Evolutionary conservation across 2,113 vertebrate species (phyloP).

Genomic region (Pogona vitticeps): DNA sequence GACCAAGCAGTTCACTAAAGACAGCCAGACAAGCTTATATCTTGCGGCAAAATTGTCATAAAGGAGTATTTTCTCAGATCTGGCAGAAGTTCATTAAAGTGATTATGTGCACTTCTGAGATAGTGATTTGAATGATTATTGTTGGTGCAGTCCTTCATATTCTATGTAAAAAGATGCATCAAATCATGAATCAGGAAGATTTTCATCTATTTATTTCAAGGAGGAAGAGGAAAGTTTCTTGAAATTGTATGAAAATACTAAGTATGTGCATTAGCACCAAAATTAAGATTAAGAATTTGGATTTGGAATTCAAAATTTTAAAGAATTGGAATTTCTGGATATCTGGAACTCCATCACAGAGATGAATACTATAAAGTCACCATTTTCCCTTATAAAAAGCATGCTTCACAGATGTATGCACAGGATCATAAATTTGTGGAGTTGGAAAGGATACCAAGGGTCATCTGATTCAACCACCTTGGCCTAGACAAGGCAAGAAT

Average conservation of each 20-base stretch:
- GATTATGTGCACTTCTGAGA: conserved; percentile 48
- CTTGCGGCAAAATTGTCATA: conserved; percentile 64
- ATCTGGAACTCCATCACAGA: too few relatives aligned
- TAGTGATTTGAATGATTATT: conserved; percentile 44
- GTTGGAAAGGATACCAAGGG: too few relatives aligned
- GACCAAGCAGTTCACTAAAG: conserved; percentile 47
- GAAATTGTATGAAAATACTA: background rate
- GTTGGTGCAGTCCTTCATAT: conserved; percentile 32
- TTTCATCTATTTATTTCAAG: conserved; percentile 14
- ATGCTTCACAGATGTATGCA: too few relatives aligned
- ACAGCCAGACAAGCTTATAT: conserved; percentile 63
- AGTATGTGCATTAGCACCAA: too few relatives aligned
- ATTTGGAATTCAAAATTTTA: too few relatives aligned
- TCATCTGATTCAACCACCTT: too few relatives aligned
- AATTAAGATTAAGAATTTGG: too few relatives aligned
- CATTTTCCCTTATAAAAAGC: too few relatives aligned
- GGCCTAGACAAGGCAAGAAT: too few relatives aligned
- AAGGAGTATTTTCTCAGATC: conserved; percentile 61
- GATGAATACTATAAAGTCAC: too few relatives aligned
- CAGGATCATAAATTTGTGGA: too few relatives aligned
- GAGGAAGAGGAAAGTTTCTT: background rate
- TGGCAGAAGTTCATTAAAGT: conserved; percentile 68
- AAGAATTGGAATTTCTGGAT: too few relatives aligned
- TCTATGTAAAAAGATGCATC: conserved; percentile 43
- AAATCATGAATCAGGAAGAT: conserved; percentile 21